These are phyloP conservation scores for Antheraea assamensis DNA, from an alignment of 2,888 invertebrate species.

Conservation along the genomic window DNA sequence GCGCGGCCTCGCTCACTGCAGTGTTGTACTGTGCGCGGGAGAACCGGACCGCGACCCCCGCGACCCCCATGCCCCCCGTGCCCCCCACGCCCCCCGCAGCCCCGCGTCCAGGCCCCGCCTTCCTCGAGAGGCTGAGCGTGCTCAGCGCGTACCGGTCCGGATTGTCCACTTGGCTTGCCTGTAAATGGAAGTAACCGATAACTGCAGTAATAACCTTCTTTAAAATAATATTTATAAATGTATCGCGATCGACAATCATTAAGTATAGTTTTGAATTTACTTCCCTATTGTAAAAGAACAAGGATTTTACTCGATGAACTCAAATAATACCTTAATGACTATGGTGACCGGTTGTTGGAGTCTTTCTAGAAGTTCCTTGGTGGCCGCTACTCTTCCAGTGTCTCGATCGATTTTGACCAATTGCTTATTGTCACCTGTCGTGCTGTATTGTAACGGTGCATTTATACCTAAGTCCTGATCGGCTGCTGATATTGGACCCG, in stretches of 20 bases:
- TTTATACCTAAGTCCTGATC: slow-evolving; percentile 92
- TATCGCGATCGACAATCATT: too few relatives aligned
- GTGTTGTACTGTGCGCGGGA: slow-evolving; percentile 86
- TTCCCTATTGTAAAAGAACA: neutral
- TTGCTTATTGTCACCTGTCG: slow-evolving; percentile 84
- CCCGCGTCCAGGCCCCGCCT: slow-evolving; percentile 32
- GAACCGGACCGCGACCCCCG: slow-evolving; percentile 86
- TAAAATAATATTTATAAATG: too few relatives aligned
- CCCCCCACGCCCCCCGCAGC: slow-evolving; percentile 65
- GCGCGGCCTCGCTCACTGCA: slow-evolving; percentile 88
- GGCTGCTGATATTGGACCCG: slow-evolving; percentile 87
- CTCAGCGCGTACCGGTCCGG: slow-evolving; percentile 93
- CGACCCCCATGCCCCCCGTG: slow-evolving; percentile 55
- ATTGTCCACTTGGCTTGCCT: slow-evolving; percentile 93
- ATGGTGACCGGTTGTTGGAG: slow-evolving; percentile 88
- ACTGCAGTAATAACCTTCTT: too few relatives aligned
- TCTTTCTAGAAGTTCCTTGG: slow-evolving; percentile 78
- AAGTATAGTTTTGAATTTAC: too few relatives aligned
- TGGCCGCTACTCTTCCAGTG: slow-evolving; percentile 84
- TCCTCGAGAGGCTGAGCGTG: slow-evolving; percentile 86
- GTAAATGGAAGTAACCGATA: slow-evolving; percentile 31
- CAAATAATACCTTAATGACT: slow-evolving; percentile 85
- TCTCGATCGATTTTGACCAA: slow-evolving; percentile 85
- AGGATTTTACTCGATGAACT: neutral
- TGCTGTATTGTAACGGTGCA: slow-evolving; percentile 87